phyloP scores from a whole-genome alignment of 2,888 invertebrate species.

The Vannuccia rotundouncinata region DNA sequence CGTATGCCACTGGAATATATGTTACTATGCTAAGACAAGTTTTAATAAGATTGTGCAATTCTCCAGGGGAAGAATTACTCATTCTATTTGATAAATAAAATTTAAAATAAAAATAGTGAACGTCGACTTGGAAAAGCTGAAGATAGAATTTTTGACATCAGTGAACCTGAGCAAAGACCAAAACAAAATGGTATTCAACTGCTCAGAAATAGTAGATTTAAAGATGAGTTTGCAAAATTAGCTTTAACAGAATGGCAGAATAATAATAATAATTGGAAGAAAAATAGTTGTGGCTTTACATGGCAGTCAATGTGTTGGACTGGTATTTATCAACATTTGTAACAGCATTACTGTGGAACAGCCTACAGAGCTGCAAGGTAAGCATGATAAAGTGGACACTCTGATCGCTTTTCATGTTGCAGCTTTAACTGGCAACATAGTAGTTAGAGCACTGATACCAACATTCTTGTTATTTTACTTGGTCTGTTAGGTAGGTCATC shows the following conservation, averaged over 20 bases:
- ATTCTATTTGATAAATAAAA: conserved; percentile 8
- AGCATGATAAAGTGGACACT: not conserved
- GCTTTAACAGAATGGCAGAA: conserved; percentile 2
- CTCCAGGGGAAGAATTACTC: not conserved
- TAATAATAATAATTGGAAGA: not conserved
- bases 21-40: not conserved
- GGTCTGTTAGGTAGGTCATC: conserved; percentile 30
- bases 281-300: not conserved
- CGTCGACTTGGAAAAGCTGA: not conserved
- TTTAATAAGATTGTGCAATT: conserved; percentile 6
- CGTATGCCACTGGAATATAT: not conserved
- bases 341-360: conserved; percentile 12
- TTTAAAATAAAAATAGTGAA: conserved; percentile 6
- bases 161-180: not conserved
- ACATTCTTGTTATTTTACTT: conserved; percentile 37
- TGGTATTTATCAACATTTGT: not conserved
- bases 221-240: not conserved
- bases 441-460: conserved; percentile 1
- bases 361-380: not conserved
- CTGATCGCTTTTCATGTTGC: not conserved
- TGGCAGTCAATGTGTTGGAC: conserved; percentile 1
- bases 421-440: conserved; percentile 18
- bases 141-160: not conserved
- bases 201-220: not conserved
- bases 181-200: conserved; percentile 9